Evolutionary conservation across 2,888 invertebrate genomes (phyloP), one percentile per base, ranked within the genome.

Genomic region (Micoletzkya japonica): DNA sequence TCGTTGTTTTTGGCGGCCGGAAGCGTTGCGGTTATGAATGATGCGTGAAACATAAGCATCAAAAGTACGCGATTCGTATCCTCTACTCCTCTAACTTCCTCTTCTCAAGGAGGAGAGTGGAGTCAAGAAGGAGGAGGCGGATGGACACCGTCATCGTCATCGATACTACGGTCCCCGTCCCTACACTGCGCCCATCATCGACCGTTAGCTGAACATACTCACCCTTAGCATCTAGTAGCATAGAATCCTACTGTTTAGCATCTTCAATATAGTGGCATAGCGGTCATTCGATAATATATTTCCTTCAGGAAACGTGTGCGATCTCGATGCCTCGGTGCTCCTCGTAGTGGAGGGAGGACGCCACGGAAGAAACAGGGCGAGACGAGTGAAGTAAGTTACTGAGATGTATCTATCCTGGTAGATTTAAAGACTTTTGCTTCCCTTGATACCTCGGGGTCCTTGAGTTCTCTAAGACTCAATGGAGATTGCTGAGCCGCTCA

Each of bases 271-370:
- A 44, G 44, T 44, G 20, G 10, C 20, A 14, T 44, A 20, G 20
- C 10, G 10, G 10, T 20, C 10, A 20, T 10, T 20, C 20, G 44
- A 20, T 50, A 50, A 20, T 24, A 24, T 63, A 63, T 34, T 34
- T 24, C 24, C 10, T 71, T 30, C 69, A 78, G 78, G 76, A 52
- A 76, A 73, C 76, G 77, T 79, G 20, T 79, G 79, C 71, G 79
- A 79, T 66, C 73, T 79, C 24, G 77, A 79, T 61, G 79, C 79
- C 36, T 76, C 76, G 17, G 77, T 79, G 0, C 77, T 79, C n/a
- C 74, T 79, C 49, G 77, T 79, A 67, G 72, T 73, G 61, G 74
- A 75, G 72, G 64, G 69, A 52, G 56, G 70, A n/a, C 58, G 61
- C 2, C 57, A 64, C 56, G 71, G 69, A 36, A 66, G 75, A 52